Percentiles rank a stretch among this genome's conserved stretches.
These are phyloP conservation scores for Sebastes schlegelii DNA, from an alignment of 2,113 vertebrate genomes.

Conservation along the genomic window DNA sequence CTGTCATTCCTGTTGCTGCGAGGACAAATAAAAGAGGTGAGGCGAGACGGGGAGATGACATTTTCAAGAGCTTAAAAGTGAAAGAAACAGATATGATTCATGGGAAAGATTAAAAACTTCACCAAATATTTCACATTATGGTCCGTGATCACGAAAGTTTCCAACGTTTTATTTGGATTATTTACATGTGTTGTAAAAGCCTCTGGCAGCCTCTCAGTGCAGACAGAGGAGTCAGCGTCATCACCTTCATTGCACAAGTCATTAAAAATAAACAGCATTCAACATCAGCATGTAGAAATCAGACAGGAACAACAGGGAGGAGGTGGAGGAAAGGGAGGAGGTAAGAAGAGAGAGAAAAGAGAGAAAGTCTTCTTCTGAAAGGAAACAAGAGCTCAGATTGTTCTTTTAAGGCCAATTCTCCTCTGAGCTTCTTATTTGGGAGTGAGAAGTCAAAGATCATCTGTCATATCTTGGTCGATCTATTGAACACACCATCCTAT, in stretches of 20 bases:
- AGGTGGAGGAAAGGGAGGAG: neutral
- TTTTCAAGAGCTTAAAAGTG: neutral
- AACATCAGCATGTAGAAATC: constrained; percentile 67
- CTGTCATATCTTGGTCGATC: neutral
- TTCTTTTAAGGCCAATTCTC: neutral
- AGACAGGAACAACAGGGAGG: constrained; percentile 34
- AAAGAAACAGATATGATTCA: constrained; percentile 1
- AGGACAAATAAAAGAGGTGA: neutral
- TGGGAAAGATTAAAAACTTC: neutral
- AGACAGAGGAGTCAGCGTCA: constrained; percentile 47
- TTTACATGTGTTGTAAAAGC: constrained; percentile 75
- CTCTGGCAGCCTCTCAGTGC: constrained; percentile 64
- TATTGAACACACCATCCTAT: neutral
- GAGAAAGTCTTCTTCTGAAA: neutral
- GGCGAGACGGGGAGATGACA: neutral
- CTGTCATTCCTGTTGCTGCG: neutral
- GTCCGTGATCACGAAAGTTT: constrained; percentile 26
- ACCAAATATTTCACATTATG: neutral
- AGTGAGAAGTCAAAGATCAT: neutral
- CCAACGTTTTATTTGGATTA: constrained; percentile 66
- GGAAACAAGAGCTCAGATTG: neutral
- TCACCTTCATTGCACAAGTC: constrained; percentile 56
- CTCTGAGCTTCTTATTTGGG: neutral
- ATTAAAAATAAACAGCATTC: constrained; percentile 70
- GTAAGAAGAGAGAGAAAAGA: neutral